These are phyloP conservation scores for Acrocyrtus sp. DNA, from an alignment of 2,888 invertebrate genomes.

Conservation along the genomic window DNA sequence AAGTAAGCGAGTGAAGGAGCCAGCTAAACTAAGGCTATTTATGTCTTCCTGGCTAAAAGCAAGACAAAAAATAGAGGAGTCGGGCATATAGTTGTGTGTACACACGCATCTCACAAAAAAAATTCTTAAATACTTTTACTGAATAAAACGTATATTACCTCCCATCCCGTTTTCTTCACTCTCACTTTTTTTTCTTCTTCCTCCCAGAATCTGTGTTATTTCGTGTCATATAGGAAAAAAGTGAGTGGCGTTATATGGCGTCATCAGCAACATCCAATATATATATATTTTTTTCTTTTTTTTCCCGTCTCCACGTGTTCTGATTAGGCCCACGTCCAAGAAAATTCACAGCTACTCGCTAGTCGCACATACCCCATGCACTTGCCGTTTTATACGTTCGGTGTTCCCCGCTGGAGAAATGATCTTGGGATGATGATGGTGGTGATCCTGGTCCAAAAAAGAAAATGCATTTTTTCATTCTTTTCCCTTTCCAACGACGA, in stretches of 20 bases:
- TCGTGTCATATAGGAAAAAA: background rate
- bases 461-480: slow-evolving; percentile 44
- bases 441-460: slow-evolving; percentile 37
- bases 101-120: background rate
- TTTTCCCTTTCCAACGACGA: slow-evolving; percentile 1
- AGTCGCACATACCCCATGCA: no score
- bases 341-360: no score
- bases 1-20: background rate
- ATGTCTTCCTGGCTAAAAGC: slow-evolving; percentile 10
- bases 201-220: background rate
- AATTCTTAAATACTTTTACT: background rate
- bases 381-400: slow-evolving; percentile 7
- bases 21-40: slow-evolving; percentile 17
- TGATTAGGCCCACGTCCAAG: slow-evolving; percentile 62
- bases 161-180: background rate
- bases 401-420: slow-evolving; percentile 27
- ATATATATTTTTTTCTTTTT: slow-evolving; percentile 2
- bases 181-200: background rate
- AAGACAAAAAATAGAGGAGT: background rate
- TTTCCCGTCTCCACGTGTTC: slow-evolving; percentile 59
- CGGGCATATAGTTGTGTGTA: background rate
- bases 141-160: background rate
- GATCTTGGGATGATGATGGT: slow-evolving; percentile 15
- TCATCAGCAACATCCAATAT: background rate
- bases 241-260: background rate